Conservation (phyloP, 2,113 vertebrate genomes). For the Rhinoderma darwinii region DNA sequence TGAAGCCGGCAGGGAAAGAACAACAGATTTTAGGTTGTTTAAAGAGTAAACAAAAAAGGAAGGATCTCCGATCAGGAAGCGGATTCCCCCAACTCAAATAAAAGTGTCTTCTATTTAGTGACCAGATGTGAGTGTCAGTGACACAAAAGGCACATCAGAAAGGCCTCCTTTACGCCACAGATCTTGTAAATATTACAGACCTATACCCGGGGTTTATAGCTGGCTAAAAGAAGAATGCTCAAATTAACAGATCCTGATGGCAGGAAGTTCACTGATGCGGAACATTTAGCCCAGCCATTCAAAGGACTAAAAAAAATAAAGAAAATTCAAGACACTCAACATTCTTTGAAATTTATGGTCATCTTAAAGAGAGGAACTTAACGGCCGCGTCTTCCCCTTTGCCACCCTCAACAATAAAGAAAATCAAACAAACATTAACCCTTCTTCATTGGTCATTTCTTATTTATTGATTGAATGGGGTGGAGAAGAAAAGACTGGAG, state of each 20-base stretch:
- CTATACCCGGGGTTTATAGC: constrained; percentile 69
- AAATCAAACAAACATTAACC: constrained; percentile 14
- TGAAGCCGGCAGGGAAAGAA: constrained; percentile 45
- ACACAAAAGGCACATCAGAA: constrained; percentile 64
- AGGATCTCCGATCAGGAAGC: constrained; percentile 66
- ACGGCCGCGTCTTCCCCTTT: neutral
- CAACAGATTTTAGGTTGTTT: constrained; percentile 55
- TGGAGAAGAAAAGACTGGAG: neutral
- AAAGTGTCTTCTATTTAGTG: constrained; percentile 63
- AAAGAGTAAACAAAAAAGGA: constrained; percentile 62
- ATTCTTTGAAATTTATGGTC: constrained; percentile 31
- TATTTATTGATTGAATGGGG: constrained; percentile 16
- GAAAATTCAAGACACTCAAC: constrained; percentile 26
- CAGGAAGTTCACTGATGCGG: constrained; percentile 83
- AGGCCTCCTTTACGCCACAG: constrained; percentile 77
- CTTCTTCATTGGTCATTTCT: neutral
- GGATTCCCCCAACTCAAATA: constrained; percentile 68
- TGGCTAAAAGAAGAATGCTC: constrained; percentile 62
- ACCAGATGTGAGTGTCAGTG: constrained; percentile 73
- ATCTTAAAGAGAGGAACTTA: constrained; percentile 10
- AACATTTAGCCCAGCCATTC: constrained; percentile 83
- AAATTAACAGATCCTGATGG: constrained; percentile 77
- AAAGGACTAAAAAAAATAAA: constrained; percentile 63
- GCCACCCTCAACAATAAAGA: constrained; percentile 1
- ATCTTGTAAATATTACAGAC: constrained; percentile 80